Evolutionary conservation across 2,797 vertebrate species (phyloP).

Genomic region (Lagocephalus sceleratus): DNA sequence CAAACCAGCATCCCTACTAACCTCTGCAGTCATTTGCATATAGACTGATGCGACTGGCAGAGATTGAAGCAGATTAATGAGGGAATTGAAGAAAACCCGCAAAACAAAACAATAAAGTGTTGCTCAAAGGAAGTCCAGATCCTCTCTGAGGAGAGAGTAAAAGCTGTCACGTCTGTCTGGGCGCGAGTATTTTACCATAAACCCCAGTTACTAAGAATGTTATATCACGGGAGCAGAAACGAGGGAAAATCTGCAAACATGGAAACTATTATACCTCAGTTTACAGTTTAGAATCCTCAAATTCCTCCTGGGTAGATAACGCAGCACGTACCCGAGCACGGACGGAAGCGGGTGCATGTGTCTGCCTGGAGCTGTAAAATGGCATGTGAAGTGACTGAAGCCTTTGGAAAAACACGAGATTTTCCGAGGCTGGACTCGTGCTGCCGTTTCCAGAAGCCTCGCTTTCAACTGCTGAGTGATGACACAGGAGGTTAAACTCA

Average conservation of each 20-base stretch:
- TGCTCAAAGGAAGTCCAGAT: constrained; percentile 7
- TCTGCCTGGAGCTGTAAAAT: constrained; percentile 21
- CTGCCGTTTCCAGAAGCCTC: constrained; percentile 54
- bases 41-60: constrained; percentile 32
- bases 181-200: constrained; percentile 12
- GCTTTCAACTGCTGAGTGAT: constrained; percentile 39
- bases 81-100: constrained; percentile 28
- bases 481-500: constrained; percentile 50
- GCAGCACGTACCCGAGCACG: constrained; percentile 9
- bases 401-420: constrained; percentile 27
- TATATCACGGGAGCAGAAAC: too few species aligned
- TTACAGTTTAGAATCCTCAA: constrained; percentile 22
- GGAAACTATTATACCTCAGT: constrained; percentile 7
- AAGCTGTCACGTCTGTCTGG: constrained; percentile 14
- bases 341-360: constrained; percentile 9
- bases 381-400: constrained; percentile 22
- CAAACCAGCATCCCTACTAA: constrained; percentile 23
- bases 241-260: too few species aligned
- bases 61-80: constrained; percentile 34
- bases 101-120: constrained; percentile 13
- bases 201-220: neutral
- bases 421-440: constrained; percentile 49
- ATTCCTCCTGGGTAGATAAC: constrained; percentile 34
- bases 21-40: constrained; percentile 24
- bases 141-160: constrained; percentile 13